Base-by-base conservation (phyloP, 1,140 invertebrate genomes). In the Brachionus plicatilis region DNA sequence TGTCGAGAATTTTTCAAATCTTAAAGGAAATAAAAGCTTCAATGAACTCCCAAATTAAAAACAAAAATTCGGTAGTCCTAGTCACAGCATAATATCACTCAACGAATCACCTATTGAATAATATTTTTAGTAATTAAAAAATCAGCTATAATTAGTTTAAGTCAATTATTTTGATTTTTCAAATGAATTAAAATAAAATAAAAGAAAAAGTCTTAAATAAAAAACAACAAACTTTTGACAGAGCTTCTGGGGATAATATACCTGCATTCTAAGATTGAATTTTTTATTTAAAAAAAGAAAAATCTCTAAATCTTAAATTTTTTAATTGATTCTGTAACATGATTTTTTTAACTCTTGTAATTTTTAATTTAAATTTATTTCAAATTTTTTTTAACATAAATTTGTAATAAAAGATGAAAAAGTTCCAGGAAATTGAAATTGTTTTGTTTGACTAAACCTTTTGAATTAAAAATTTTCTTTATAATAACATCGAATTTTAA, bases 221-320 rank as follows among this genome's bases (percentile, higher is more conserved):
- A 29, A 37, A 68, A 29, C 12, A 68, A 68, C 7, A 14, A 43
- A 72, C 68, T 72, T 72, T 43, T 72, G 68, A 72, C 29, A 72
- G 17, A 72, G 68, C 68, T 72, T 72, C 37, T 72, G 68, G 68
- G 68, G 68, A 72, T 43, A 37, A 72, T 47, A 45, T 43, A 72
- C 68, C 68, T 72, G 68, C 33, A 45, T 20, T 72, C 68, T 60
- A 4, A 60, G 53, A 27, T 60, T 60, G 17, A 60, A 60, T 20
- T 60, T 60, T 60, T 20, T 60, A 24, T 60, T 20, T 60, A 1
- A 72, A 43, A 72, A 45, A 1, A 17, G 17, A 72, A 20, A 20
- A 17, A 43, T 41, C 43, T 72, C 43, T 45, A 3, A 0, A 17
- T 41, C 7, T 60, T 2, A 60, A 24, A 6, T 60, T 60, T 60